phyloP scores from a whole-genome alignment of 2,888 invertebrate species.

The Prostheceraeus crozeri region DNA sequence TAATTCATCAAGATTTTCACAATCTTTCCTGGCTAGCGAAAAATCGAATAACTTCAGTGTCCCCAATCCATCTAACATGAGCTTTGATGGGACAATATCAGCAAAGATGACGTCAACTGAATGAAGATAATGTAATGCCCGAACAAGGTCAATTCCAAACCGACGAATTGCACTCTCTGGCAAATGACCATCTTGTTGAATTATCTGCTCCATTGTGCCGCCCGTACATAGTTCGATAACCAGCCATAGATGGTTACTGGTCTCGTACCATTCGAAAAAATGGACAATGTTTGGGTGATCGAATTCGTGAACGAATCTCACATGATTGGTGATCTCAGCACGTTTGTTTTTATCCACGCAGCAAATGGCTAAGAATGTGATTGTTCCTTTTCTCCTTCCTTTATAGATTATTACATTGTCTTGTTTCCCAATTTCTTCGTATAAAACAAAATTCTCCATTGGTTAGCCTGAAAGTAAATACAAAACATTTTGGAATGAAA shows the following conservation, averaged over 20 bases:
- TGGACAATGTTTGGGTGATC: slow-evolving; percentile 54
- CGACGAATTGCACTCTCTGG: slow-evolving; percentile 53
- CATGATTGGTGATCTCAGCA: slow-evolving; percentile 57
- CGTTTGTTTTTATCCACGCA: slow-evolving; percentile 56
- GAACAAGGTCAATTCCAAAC: slow-evolving; percentile 52
- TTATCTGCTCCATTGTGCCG: slow-evolving; percentile 51
- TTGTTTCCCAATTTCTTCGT: slow-evolving; percentile 55
- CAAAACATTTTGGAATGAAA: too few species aligned
- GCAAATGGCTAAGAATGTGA: slow-evolving; percentile 57
- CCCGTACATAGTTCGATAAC: slow-evolving; percentile 57
- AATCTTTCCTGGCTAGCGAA: slow-evolving; percentile 53
- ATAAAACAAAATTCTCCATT: slow-evolving; percentile 58
- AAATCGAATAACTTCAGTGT: slow-evolving; percentile 55
- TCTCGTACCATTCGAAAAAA: slow-evolving; percentile 59
- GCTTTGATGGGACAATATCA: slow-evolving; percentile 56
- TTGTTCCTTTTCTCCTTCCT: slow-evolving; percentile 56
- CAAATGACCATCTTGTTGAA: slow-evolving; percentile 52
- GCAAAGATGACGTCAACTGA: slow-evolving; percentile 54
- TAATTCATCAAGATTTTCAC: slow-evolving; percentile 53
- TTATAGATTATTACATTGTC: slow-evolving; percentile 56
- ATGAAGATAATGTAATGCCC: slow-evolving; percentile 56
- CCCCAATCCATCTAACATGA: slow-evolving; percentile 55
- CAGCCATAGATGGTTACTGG: slow-evolving; percentile 57
- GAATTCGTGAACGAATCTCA: slow-evolving; percentile 56
- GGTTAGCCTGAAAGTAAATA: too few species aligned